phyloP scores from a whole-genome alignment of 1,140 invertebrate genomes.

The Augochlora pura region DNA sequence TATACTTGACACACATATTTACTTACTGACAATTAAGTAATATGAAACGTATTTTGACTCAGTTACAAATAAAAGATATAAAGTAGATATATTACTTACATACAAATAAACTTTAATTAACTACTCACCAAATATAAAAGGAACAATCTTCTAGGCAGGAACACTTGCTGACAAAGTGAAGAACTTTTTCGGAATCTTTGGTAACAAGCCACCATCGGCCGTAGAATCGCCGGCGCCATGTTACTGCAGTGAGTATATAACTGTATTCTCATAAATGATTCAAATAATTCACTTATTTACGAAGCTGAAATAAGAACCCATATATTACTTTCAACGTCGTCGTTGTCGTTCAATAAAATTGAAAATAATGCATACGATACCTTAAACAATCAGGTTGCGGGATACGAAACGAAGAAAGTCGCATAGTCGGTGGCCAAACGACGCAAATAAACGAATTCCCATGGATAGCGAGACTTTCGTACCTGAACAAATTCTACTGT shows the following conservation, averaged over 20 bases:
- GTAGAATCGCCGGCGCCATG: constrained; percentile 59
- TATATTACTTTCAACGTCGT: too few species aligned
- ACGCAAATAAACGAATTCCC: constrained; percentile 89
- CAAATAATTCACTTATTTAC: neutral
- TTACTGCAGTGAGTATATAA: constrained; percentile 73
- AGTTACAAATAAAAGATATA: too few species aligned
- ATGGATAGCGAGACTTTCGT: constrained; percentile 90
- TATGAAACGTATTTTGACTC: too few species aligned
- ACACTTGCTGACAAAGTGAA: constrained; percentile 54
- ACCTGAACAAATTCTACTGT: constrained; percentile 92
- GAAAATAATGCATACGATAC: too few species aligned
- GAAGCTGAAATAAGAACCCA: too few species aligned
- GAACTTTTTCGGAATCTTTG: constrained; percentile 75
- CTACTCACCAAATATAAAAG: too few species aligned
- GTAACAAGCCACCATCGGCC: constrained; percentile 68
- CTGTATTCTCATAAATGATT: neutral
- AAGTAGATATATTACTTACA: too few species aligned
- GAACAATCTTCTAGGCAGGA: constrained; percentile 40
- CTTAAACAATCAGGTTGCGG: constrained; percentile 85
- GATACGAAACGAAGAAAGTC: constrained; percentile 86
- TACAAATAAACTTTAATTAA: too few species aligned
- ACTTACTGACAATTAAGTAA: too few species aligned
- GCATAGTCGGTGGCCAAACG: constrained; percentile 89
- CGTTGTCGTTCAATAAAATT: neutral
- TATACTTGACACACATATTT: too few species aligned